phyloP scores from a whole-genome alignment of 2,888 invertebrate species.

The Yponomeuta malinellus region DNA sequence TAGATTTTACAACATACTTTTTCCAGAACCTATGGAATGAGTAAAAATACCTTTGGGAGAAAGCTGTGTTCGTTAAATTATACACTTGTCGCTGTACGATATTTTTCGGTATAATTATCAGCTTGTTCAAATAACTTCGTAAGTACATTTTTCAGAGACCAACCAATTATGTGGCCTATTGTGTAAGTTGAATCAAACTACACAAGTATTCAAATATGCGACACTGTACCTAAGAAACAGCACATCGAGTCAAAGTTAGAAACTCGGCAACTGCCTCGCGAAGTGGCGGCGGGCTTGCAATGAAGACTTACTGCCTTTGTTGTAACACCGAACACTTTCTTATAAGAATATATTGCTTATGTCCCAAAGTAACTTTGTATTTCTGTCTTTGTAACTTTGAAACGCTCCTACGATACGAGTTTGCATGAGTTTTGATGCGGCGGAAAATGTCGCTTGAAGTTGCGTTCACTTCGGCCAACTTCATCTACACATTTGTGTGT shows the following conservation, averaged over 20 bases:
- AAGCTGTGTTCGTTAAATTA: too few relatives aligned
- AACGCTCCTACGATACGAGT: conserved; percentile 15
- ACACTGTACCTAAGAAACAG: conserved; percentile 3
- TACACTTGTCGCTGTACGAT: too few relatives aligned
- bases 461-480: neutral
- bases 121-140: too few relatives aligned
- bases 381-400: conserved; percentile 22
- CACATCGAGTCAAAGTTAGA: conserved; percentile 7
- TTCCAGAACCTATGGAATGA: too few relatives aligned
- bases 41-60: too few relatives aligned
- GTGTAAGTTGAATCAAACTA: neutral
- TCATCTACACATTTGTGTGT: neutral
- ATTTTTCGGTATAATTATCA: too few relatives aligned
- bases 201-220: neutral
- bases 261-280: conserved; percentile 12
- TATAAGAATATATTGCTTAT: conserved; percentile 61
- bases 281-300: conserved; percentile 33
- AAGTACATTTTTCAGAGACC: too few relatives aligned
- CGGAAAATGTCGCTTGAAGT: neutral
- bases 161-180: too few relatives aligned
- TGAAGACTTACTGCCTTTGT: conserved; percentile 54
- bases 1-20: too few relatives aligned
- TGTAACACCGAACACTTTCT: conserved; percentile 47
- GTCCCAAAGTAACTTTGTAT: conserved; percentile 29
- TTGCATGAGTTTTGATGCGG: conserved; percentile 7